Evolutionary conservation across 1,140 invertebrate genomes (phyloP).

Genomic region (Drosophila grimshawi): DNA sequence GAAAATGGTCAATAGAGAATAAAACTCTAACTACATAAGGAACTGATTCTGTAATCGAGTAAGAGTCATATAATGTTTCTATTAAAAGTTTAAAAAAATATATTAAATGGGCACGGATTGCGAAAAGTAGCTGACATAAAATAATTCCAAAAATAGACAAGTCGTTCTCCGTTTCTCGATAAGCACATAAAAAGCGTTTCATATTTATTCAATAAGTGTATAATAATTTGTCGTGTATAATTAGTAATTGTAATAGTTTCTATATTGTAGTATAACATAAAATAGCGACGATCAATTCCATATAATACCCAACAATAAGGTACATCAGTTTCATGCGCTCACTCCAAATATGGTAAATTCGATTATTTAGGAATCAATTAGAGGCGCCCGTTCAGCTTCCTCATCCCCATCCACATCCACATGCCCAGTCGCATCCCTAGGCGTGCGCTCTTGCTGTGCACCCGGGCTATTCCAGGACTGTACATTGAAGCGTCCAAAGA

Average conservation of each 20-base stretch:
- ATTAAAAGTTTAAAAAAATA: too few relatives aligned
- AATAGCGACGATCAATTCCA: conserved; percentile 68
- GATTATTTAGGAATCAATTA: conserved; percentile 53
- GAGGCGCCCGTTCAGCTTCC: conserved; percentile 49
- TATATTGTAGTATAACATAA: conserved; percentile 16
- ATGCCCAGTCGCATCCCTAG: neutral
- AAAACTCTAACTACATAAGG: too few relatives aligned
- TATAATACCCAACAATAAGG: conserved; percentile 62
- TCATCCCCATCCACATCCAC: conserved; percentile 6
- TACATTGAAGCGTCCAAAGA: conserved; percentile 87
- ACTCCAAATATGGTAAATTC: conserved; percentile 21
- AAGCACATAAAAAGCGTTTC: conserved; percentile 33
- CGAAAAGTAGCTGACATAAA: too few relatives aligned
- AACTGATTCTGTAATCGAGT: too few relatives aligned
- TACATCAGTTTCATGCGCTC: conserved; percentile 65
- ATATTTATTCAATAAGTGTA: conserved; percentile 51
- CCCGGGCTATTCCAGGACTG: conserved; percentile 88
- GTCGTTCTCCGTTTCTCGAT: neutral
- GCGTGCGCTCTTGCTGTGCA: neutral
- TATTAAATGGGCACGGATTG: too few relatives aligned
- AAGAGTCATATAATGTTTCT: too few relatives aligned
- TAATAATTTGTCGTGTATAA: conserved; percentile 43
- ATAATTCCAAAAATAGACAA: neutral
- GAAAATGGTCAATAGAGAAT: too few relatives aligned
- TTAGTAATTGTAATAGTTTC: conserved; percentile 36